Evolutionary conservation across 2,113 vertebrate species (phyloP).

Genomic region (Hyla sarda): DNA sequence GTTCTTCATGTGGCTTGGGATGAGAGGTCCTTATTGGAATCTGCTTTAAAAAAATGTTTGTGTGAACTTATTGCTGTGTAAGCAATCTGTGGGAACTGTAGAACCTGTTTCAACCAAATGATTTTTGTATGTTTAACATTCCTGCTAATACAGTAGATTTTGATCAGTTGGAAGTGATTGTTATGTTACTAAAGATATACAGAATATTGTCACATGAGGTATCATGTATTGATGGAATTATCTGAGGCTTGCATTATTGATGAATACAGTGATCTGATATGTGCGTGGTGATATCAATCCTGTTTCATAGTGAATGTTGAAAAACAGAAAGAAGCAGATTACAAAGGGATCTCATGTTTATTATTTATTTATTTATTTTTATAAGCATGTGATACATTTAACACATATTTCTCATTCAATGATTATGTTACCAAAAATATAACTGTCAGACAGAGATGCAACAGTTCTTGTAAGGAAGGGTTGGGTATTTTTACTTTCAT

Average conservation of each 20-base stretch:
- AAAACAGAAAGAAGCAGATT: not conserved
- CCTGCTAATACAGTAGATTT: not conserved
- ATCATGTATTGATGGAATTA: not conserved
- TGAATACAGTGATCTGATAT: not conserved
- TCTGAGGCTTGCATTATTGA: not conserved
- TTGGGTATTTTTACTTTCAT: conserved; percentile 40
- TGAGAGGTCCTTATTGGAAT: too few relatives aligned
- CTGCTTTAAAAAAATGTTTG: too few relatives aligned
- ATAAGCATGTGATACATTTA: not conserved
- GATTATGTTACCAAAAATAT: conserved; percentile 13
- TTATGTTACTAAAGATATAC: not conserved
- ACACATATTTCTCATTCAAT: not conserved
- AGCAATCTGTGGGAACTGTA: too few relatives aligned
- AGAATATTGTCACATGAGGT: too few relatives aligned
- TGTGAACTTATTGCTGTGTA: too few relatives aligned
- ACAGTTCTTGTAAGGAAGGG: not conserved
- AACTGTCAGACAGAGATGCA: conserved; percentile 8
- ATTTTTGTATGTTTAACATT: not conserved
- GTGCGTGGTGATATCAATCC: not conserved
- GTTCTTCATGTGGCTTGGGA: too few relatives aligned
- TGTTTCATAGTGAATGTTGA: too few relatives aligned
- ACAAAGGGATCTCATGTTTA: not conserved
- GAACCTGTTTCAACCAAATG: not conserved
- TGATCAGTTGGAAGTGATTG: not conserved
- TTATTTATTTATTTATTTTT: too few relatives aligned